Base-by-base conservation (phyloP, 2,797 vertebrate genomes). In the Hippoglossus hippoglossus region DNA sequence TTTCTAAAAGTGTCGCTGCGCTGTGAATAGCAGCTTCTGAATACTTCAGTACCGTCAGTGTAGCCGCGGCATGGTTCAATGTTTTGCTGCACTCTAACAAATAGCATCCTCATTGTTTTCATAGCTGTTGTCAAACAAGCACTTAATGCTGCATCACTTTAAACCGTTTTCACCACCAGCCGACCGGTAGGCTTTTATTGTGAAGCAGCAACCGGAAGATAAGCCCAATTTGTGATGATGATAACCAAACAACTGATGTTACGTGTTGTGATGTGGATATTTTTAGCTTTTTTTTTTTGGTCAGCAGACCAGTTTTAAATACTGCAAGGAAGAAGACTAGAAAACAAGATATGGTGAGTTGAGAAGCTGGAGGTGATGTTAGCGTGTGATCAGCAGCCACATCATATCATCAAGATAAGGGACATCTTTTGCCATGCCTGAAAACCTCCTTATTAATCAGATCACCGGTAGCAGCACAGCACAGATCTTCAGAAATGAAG, bases 11-110 rank as follows among this genome's bases (percentile, higher is more conserved):
- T 58, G 75, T 76, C 21, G 51, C 69, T 64, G 63, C 58, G 67
- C 61, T 81, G 26, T 54, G 62, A 84, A 81, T 6, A 46, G 44
- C 44, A 46, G 44, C 44, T 7, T 16, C 44, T 19, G 1, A 39
- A 39, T 77, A 70, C 60, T 83, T 82, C 6, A 65, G 70, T 41
- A 66, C 25, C 44, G 24, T 72, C 28, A 9, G 73, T 67, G 65
- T 68, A 71, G 67, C 34, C 52, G 15, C 18, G 63, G 46, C 59
- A 77, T 61, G 63, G 82, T 87, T 79, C 60, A 71, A 69, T 71
- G 77, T 73, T 87, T 79, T 67, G 71, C 79, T 90, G 63, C 57
- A 81, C 79, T 84, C 61, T 57, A 68, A 78, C 67, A 82, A 57
- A 70, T 7, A 74, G 55, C 50, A 53, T 60, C 63, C 65, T 65